Evolutionary conservation across 2,888 invertebrate species (phyloP), one percentile per base, ranked within the genome.

Genomic region (Drosophila phalerata): DNA sequence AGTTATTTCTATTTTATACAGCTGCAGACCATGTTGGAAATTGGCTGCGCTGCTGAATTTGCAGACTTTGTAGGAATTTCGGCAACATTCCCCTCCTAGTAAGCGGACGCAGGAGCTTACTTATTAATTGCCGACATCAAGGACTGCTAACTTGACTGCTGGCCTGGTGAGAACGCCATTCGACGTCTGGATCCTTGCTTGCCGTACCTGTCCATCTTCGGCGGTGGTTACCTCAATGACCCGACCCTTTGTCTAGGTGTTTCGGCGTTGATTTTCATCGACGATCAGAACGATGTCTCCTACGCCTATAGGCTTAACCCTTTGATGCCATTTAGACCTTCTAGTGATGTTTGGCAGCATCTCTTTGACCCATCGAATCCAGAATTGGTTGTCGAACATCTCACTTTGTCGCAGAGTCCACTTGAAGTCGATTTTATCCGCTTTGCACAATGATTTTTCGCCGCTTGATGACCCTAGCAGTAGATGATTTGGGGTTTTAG

Each of bases 161-260:
- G 51, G 51, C 4, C 34, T 15, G 3, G 19, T 3, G 13, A 51
- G 19, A 2, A 37, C 17, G 32, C 51, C 51, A 19, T 19, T 13
- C n/a, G 15, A 4, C 6, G 51, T 51, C 15, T 52, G 38, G 5
- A 53, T 9, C 15, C 6, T 53, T 15, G 47, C 28, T 13, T 38
- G 57, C 19, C 47, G 43, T 11, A 47, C 47, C 19, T 45, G 45
- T 32, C 56, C 45, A 34, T 56, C 56, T 19, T 47, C 37, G 6
- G 57, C 57, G 5, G n/a, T 34, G 57, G 19, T 19, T 5, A 57
- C 57, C 15, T 57, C 57, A 5, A 47, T 25, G 13, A 43, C 37
- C n/a, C 32, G 25, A n/a, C 47, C 47, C 19, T 57, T 57, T 15
- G 30, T 3, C 56, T 42, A 42, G 11, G 25, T 45, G 30, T 30